Evolutionary conservation across 2,888 invertebrate genomes (phyloP).

Genomic region (Pomacea canaliculata): DNA sequence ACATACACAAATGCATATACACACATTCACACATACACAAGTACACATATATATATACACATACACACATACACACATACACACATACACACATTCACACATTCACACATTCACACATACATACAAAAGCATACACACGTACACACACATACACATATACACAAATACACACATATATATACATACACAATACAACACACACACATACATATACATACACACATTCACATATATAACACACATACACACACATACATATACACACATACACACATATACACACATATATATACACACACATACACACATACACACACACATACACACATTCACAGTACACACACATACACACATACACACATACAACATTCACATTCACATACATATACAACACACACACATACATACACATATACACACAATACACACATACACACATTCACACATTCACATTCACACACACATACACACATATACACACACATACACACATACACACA

Average conservation of each 20-base stretch:
- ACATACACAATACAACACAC: constrained; percentile 8
- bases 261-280: background rate
- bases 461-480: background rate
- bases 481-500: background rate
- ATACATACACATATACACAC: background rate
- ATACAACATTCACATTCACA: background rate
- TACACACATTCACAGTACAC: too few relatives aligned
- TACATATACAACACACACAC: too few relatives aligned
- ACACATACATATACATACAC: background rate
- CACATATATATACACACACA: background rate
- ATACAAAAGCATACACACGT: too few relatives aligned
- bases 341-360: background rate
- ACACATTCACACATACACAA: background rate
- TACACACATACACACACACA: constrained; percentile 3
- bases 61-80: background rate
- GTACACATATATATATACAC: background rate
- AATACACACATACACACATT: too few relatives aligned
- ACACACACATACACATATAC: too few relatives aligned
- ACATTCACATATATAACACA: too few relatives aligned
- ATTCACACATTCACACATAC: background rate
- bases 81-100: background rate
- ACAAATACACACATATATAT: background rate
- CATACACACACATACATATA: too few relatives aligned
- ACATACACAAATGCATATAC: background rate
- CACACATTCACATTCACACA: background rate